phyloP scores from a whole-genome alignment of 2,797 vertebrate genomes.

The Peromyscus nudipes region DNA sequence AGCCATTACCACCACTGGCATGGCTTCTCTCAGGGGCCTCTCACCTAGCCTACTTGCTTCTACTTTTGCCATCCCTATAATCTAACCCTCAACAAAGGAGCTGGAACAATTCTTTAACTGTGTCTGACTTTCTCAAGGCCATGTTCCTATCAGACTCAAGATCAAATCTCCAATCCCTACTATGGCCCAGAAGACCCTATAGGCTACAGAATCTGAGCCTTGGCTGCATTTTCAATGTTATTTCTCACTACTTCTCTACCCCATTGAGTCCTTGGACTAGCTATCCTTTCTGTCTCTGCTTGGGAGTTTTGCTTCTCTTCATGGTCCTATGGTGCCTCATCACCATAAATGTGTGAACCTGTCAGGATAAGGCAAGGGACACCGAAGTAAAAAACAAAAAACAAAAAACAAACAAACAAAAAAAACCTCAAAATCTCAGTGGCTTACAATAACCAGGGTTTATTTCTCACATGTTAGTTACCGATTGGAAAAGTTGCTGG shows the following conservation, averaged over 20 bases:
- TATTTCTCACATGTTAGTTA: not conserved
- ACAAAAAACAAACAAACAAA: no score
- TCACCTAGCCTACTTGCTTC: not conserved
- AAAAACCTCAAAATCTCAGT: not conserved
- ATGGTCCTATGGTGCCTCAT: not conserved
- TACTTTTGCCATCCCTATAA: not conserved
- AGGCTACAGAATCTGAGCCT: not conserved
- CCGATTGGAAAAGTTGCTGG: not conserved
- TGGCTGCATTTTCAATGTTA: not conserved
- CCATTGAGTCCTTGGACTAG: not conserved
- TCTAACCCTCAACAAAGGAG: not conserved
- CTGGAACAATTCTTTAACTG: not conserved
- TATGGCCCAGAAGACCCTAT: not conserved
- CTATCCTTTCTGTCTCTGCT: not conserved
- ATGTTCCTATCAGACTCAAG: not conserved
- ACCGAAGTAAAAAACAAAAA: not conserved
- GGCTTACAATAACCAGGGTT: not conserved
- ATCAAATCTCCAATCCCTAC: constrained; percentile 7
- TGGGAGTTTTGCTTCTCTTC: not conserved
- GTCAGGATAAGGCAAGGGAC: not conserved
- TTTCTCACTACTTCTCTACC: not conserved
- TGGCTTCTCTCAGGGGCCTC: not conserved
- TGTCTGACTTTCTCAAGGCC: not conserved
- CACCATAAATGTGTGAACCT: not conserved
- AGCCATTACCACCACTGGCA: accelerated